A percentile compares a stretch with the other conserved stretches of the same genome.
phyloP scores from a whole-genome alignment of 2,113 vertebrate genomes.

The Galbula dea region DNA sequence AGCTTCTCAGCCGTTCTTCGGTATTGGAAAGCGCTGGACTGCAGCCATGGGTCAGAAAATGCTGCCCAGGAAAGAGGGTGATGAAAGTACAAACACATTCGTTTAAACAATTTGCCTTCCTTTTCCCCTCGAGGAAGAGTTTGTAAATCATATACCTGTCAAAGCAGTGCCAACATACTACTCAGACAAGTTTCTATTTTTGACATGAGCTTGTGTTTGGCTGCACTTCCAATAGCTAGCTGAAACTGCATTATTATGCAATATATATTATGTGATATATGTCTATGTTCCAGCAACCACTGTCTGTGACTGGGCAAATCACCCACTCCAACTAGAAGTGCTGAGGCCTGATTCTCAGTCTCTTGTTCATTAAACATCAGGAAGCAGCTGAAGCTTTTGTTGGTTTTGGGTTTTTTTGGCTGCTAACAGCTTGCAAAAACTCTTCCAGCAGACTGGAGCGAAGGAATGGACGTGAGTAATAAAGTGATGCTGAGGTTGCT shows the following conservation, averaged over 20 bases:
- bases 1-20: neutral
- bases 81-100: slow-evolving; percentile 10
- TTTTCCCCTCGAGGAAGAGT: neutral
- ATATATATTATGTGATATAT: neutral
- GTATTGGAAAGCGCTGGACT: neutral
- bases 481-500: neutral
- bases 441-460: neutral
- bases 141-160: slow-evolving; percentile 8
- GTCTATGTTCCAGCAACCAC: fast-evolving
- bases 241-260: neutral
- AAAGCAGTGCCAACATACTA: neutral
- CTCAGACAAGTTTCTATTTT: slow-evolving; percentile 10
- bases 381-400: neutral
- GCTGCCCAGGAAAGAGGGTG: neutral
- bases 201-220: slow-evolving; percentile 38
- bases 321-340: neutral
- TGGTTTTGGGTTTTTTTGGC: neutral
- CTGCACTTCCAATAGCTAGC: neutral
- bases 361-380: neutral
- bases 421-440: neutral
- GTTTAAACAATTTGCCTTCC: slow-evolving; percentile 23
- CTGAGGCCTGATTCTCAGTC: neutral
- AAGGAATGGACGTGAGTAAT: neutral
- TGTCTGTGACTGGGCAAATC: neutral
- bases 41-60: neutral